phyloP scores from a whole-genome alignment of 2,888 invertebrate species.

The Acrocyrtus sp. region DNA sequence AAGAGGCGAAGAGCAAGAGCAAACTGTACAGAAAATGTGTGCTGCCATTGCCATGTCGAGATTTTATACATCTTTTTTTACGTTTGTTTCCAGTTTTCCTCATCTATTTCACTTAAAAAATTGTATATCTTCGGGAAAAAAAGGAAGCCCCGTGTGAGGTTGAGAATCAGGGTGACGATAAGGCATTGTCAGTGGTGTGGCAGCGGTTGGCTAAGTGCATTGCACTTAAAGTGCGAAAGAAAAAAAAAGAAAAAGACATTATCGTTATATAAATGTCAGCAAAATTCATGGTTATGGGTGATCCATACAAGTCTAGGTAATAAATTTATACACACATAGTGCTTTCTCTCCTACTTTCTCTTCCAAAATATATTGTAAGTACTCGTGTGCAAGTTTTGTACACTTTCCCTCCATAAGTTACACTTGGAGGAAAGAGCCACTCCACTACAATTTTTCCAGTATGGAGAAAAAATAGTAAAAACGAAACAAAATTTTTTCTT shows the following conservation, averaged over 20 bases:
- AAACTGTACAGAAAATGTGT: neutral
- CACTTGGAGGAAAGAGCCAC: no score
- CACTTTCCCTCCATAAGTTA: neutral
- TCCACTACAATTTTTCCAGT: no score
- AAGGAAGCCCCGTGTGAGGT: neutral
- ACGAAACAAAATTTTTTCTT: neutral
- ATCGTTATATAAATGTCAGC: conserved; percentile 61
- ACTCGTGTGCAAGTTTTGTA: neutral
- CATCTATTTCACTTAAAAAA: neutral
- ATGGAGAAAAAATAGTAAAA: neutral
- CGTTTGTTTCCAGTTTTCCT: neutral
- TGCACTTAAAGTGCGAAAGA: conserved; percentile 48
- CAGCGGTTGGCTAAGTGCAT: conserved; percentile 48
- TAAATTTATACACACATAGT: conserved; percentile 47
- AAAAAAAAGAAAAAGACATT: conserved; percentile 50
- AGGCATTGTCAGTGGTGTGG: conserved; percentile 9
- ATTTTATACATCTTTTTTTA: neutral
- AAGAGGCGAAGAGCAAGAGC: no score
- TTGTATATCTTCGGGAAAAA: no score
- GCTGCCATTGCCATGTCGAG: no score
- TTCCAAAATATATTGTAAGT: no score
- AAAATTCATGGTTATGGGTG: conserved; percentile 60
- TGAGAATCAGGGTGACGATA: neutral
- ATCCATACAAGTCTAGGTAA: conserved; percentile 49
- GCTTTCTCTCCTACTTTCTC: conserved; percentile 5